Conservation (phyloP, 2,113 vertebrate species). For the Melanostigma gelatinosum region DNA sequence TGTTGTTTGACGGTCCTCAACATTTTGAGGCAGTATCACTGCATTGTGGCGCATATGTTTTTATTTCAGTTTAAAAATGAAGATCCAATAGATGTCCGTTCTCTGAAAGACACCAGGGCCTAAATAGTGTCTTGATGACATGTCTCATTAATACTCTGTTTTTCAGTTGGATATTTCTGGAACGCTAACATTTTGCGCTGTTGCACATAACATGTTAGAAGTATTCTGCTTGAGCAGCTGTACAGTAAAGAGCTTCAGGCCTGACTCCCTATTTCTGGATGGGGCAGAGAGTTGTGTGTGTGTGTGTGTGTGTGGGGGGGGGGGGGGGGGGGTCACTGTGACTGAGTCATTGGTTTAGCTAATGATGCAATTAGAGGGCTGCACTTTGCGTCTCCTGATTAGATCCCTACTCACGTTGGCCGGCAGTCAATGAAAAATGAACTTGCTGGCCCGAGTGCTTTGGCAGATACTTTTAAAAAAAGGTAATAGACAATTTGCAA, state of each 20-base stretch:
- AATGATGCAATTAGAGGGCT: conserved; percentile 82
- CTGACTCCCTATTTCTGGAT: conserved; percentile 79
- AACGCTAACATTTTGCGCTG: conserved; percentile 77
- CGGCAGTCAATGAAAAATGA: conserved; percentile 39
- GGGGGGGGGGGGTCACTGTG: conserved; percentile 58
- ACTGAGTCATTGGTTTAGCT: conserved; percentile 82
- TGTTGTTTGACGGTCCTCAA: conserved; percentile 35
- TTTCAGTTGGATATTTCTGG: conserved; percentile 75
- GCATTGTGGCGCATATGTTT: conserved; percentile 8
- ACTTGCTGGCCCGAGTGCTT: conserved; percentile 36
- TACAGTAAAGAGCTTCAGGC: conserved; percentile 78
- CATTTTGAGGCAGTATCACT: conserved; percentile 37
- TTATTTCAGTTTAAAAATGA: conserved; percentile 5
- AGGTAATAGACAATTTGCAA: conserved; percentile 37
- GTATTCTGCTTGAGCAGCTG: conserved; percentile 81
- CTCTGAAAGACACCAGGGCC: conserved; percentile 8
- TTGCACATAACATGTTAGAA: conserved; percentile 80
- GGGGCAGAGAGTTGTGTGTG: conserved; percentile 55
- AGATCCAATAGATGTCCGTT: conserved; percentile 3
- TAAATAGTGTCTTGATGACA: conserved; percentile 23
- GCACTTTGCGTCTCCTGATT: conserved; percentile 78
- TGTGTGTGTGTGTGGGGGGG: conserved; percentile 2
- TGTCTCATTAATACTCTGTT: conserved; percentile 57
- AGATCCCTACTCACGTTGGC: conserved; percentile 50
- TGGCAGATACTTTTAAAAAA: conserved; percentile 32